A percentile compares a stretch with the other conserved stretches of the same genome.
These are phyloP conservation scores for Gobiocypris rarus DNA, from an alignment of 2,113 vertebrate genomes.

Conservation along the genomic window DNA sequence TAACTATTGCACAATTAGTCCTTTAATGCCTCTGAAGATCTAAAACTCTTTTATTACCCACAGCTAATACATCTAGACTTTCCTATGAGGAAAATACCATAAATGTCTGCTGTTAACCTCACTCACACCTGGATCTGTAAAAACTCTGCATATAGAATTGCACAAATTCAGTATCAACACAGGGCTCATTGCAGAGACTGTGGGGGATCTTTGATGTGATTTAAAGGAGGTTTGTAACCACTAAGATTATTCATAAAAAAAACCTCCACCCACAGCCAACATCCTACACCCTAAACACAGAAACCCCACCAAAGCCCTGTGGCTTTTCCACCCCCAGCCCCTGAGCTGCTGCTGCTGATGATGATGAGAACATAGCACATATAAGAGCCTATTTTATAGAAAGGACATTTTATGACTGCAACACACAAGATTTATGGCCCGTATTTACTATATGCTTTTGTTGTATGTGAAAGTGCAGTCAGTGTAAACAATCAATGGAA, in stretches of 20 bases:
- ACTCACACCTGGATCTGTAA: slow-evolving; percentile 47
- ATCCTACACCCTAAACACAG: slow-evolving; percentile 31
- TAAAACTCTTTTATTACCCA: neutral
- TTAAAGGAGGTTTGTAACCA: slow-evolving; percentile 50
- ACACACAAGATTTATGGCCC: neutral
- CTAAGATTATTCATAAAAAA: slow-evolving; percentile 34
- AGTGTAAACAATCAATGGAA: neutral
- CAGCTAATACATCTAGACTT: neutral
- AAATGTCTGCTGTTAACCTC: slow-evolving; percentile 16
- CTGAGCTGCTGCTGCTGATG: slow-evolving; percentile 10
- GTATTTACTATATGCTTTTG: neutral
- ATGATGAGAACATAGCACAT: slow-evolving; percentile 12
- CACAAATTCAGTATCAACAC: slow-evolving; percentile 22
- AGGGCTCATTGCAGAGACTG: slow-evolving; percentile 36
- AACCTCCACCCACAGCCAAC: slow-evolving; percentile 27
- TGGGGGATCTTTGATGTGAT: slow-evolving; percentile 55
- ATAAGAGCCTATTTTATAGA: neutral
- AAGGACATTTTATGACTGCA: neutral
- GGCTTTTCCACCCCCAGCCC: slow-evolving; percentile 16
- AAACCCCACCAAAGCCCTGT: slow-evolving; percentile 26
- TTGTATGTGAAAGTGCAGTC: neutral
- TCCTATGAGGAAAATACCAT: neutral
- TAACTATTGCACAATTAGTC: slow-evolving; percentile 11
- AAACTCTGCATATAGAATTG: slow-evolving; percentile 48
- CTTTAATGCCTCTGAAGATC: slow-evolving; percentile 21